A percentile compares a stretch with the other conserved stretches of the same genome.
Conservation (phyloP, 2,113 vertebrate species). For the Ptychochromis oligacanthus region DNA sequence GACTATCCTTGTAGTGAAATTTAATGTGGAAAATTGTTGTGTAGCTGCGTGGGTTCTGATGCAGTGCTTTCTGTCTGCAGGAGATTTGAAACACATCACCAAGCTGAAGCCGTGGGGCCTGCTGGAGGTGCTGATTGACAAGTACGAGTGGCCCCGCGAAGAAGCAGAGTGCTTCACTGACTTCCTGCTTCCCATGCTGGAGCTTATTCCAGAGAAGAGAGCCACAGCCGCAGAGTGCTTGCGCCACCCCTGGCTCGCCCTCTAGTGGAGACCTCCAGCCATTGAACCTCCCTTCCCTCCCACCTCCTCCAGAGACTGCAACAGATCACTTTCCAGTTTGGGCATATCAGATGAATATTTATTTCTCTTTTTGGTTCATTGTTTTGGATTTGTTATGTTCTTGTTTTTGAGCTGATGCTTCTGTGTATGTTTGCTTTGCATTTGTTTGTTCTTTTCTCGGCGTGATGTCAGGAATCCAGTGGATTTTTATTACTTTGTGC, state of each 20-base stretch:
- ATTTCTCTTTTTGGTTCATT: conserved; percentile 67
- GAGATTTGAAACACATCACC: conserved; percentile 98
- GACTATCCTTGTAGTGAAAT: neutral
- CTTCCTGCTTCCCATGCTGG: conserved; percentile 97
- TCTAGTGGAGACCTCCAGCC: conserved; percentile 77
- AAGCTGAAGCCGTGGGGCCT: conserved; percentile 99
- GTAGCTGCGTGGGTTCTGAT: neutral
- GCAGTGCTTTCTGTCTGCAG: conserved; percentile 65
- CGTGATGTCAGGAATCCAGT: conserved; percentile 55
- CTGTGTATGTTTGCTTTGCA: conserved; percentile 66
- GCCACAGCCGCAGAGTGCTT: conserved; percentile 94
- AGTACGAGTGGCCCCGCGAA: conserved; percentile 94
- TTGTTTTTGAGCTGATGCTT: conserved; percentile 67
- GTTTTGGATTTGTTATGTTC: conserved; percentile 58
- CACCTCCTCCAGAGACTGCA: conserved; percentile 76
- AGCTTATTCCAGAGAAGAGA: conserved; percentile 94
- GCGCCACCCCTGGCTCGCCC: conserved; percentile 91
- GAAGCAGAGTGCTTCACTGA: conserved; percentile 93
- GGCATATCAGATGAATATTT: conserved; percentile 79
- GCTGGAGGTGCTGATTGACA: conserved; percentile 94
- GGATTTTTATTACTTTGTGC: conserved; percentile 58
- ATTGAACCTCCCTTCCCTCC: conserved; percentile 39
- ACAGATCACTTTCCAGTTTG: conserved; percentile 83
- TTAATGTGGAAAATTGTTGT: neutral
- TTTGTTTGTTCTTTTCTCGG: conserved; percentile 53